Base-by-base conservation (phyloP, 2,888 invertebrate species). In the Argyresthia albistria region DNA sequence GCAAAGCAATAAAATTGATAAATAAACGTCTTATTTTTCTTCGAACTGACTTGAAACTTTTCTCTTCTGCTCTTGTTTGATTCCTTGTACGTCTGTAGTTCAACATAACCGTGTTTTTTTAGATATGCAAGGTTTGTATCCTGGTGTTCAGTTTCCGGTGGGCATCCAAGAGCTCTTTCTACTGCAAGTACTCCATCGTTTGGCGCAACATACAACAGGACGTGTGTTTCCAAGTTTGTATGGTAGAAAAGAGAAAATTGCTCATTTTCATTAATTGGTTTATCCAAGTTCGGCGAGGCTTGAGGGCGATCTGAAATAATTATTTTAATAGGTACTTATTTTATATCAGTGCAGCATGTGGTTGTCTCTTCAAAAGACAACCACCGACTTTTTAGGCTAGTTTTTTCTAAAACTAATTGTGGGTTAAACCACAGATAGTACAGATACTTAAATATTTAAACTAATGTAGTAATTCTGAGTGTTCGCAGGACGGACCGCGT, bases 181-280 rank as follows among this genome's bases (percentile, higher is more conserved):
- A 58, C 67, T 50, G 81, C 82, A 54, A 68, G 60, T 11, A 86
- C 77, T 1, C 93, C 93, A 83, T 95, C 95, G 76, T 94, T 91
- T 84, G 95, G 94, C 14, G 93, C 95, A 11, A 90, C 92, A 78
- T 90, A 95, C 1, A 95, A 70, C 56, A 95, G 68, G 25, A 78
- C 82, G 62, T 92, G 91, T 0, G 75, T 61, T 35, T 89, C 89
- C 43, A 95, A 69, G 56, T 87, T 76, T 9, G 91, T 88, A 58
- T 83, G 80, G 58, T 91, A 91, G 9, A 94, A 87, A 53, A 91
- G 84, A 56, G 90, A 89, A 66, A 93, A 94, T 65, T 92, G 93
- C 64, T 91, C 90, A 58, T 80, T 88, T 65, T 92, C 91, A 72
- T 92, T 89, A 0, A 92, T 89, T n/a, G 91, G 90, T 9, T 63